phyloP scores from a whole-genome alignment of 2,113 vertebrate species.

The Chrysochloris asiatica region DNA sequence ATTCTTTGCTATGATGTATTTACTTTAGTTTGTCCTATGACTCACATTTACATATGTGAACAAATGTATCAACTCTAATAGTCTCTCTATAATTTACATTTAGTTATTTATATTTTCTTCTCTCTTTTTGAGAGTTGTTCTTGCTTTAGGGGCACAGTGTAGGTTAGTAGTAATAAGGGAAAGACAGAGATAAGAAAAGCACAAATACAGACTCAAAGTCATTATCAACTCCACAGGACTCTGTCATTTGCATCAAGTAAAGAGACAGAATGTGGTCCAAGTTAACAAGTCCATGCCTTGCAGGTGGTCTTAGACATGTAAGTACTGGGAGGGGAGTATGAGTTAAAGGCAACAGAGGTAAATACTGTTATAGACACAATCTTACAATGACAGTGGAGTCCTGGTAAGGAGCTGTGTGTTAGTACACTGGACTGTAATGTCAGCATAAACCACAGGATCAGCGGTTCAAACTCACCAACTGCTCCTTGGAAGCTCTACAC shows the following conservation, averaged over 20 bases:
- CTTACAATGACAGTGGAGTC: too few relatives aligned
- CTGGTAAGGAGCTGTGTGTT: too few relatives aligned
- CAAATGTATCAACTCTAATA: conserved; percentile 14
- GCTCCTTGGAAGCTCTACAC: too few relatives aligned
- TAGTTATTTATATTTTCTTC: neutral
- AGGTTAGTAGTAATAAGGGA: neutral
- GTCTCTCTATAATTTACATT: neutral
- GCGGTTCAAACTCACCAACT: too few relatives aligned
- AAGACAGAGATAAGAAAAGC: neutral
- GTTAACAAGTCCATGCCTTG: neutral
- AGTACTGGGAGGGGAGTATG: too few relatives aligned
- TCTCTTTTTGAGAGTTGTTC: neutral
- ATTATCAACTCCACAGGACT: neutral
- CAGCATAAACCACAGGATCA: too few relatives aligned
- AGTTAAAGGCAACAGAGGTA: too few relatives aligned
- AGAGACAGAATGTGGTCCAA: neutral
- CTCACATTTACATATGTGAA: conserved; percentile 22
- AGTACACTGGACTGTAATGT: too few relatives aligned
- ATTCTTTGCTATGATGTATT: conserved; percentile 39
- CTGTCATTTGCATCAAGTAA: neutral
- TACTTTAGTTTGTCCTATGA: conserved; percentile 30
- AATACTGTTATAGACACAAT: too few relatives aligned
- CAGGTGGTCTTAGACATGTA: neutral
- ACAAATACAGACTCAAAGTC: neutral
- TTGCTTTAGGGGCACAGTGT: neutral